Evolutionary conservation across 2,113 vertebrate species (phyloP), one percentile per base, ranked within the genome.

Genomic region (Calidris pugnax): DNA sequence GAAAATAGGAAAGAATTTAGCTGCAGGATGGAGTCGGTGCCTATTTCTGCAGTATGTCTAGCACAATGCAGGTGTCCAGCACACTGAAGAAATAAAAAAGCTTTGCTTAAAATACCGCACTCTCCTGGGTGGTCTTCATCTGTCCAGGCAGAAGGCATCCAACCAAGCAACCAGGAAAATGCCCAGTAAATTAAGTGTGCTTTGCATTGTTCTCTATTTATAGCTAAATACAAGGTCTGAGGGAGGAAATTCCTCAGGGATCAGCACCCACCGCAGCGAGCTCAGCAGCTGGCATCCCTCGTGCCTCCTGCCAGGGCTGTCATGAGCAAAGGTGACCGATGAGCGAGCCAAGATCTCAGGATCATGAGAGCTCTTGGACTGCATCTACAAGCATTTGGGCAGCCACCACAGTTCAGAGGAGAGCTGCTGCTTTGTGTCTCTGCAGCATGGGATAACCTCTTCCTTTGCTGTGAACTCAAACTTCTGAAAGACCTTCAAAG

Each of bases 71-170:
- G 74, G 16, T 23, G 13, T 41, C n/a, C 59, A 85, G 51, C 51
- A 57, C 53, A 59, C 68, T 6, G 51, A 68, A 67, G 35, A 68
- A 64, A 19, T 51, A 76, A 78, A 88, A 14, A 73, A 81, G 11
- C 1, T 0, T 37, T 87, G n/a, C n/a, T 81, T 89, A 63, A 87
- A 66, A 81, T 67, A 55, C 20, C 21, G 2, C 15, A 5, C 12
- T 82, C 20, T 21, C 55, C 60, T 87, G 78, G 62, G 60, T 71
- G 77, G 57, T 78, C 53, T 71, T 79, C 74, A 35, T 67, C 57
- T 87, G 23, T 57, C 56, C 60, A 87, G 28, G 63, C 28, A 91
- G 84, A 89, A 78, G 43, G 78, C 45, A 83, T n/a, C 39, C 59
- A 64, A 13, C 64, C 74, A 71, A 91, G 30, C 11, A 68, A 72